Evolutionary conservation across 2,113 vertebrate species (phyloP), one percentile per base, ranked within the genome.

Genomic region (Argyrosomus japonicus): DNA sequence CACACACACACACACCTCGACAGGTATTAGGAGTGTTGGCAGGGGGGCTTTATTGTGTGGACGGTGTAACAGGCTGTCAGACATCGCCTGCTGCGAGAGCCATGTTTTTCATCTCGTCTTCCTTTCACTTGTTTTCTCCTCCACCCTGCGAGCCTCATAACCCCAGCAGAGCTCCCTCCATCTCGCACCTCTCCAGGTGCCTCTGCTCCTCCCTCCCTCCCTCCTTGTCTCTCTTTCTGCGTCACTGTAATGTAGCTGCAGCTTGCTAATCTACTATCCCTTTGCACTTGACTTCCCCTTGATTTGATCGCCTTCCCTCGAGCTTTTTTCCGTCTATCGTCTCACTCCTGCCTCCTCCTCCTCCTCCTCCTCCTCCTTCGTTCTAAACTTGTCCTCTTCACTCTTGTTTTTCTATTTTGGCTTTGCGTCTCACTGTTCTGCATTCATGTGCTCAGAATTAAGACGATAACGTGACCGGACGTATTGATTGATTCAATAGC

Each of bases 21-120:
- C 61, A 48, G 69, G 76, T 71, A n/a, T 65, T 50, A 57, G 50
- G 65, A 48, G 68, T 36, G 77, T 25, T 62, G 68, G 73, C 45
- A 5, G 74, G 75, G 50, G 50, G 63, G 81, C 29, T 40, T 72
- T 47, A n/a, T 71, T 80, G 62, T 83, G 79, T 29, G 45, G 72
- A 47, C 45, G 3, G 53, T n/a, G 17, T 61, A 79, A 57, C 68
- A 76, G 60, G 68, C 60, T 85, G 89, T 84, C 87, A 92, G 93
- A 91, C 86, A 40, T 86, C n/a, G 17, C 91, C 85, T 65, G 89
- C 91, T 88, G 91, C 3, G 73, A 70, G 23, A 56, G 70, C 84
- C 45, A 2, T 89, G 83, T 86, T 84, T 86, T 69, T 79, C 43
- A 65, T 83, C 84, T 74, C 63, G 61, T 70, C 65, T 40, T 76